Evolutionary conservation across 2,113 vertebrate species (phyloP).

Genomic region (Tenrec ecaudatus): DNA sequence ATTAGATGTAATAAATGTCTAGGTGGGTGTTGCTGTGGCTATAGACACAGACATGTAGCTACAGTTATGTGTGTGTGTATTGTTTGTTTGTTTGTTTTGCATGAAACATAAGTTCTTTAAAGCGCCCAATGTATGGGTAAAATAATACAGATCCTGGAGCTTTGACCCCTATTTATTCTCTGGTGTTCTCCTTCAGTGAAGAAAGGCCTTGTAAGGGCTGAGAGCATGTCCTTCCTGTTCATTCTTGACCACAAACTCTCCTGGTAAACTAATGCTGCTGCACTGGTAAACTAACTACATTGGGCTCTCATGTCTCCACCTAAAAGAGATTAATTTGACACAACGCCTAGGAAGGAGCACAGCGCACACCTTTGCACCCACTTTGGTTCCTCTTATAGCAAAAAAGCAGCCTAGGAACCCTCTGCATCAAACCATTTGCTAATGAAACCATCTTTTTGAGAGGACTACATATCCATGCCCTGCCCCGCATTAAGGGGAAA

Average conservation of each 20-base stretch:
- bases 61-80: background rate
- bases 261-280: background rate
- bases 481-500: background rate
- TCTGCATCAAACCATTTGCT: background rate
- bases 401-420: background rate
- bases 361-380: background rate
- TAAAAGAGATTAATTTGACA: slow-evolving; percentile 1
- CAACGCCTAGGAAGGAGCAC: slow-evolving; percentile 15
- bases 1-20: background rate
- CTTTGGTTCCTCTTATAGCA: background rate
- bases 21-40: background rate
- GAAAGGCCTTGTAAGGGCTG: background rate
- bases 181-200: background rate
- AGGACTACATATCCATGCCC: background rate
- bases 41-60: background rate
- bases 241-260: background rate
- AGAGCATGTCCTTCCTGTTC: background rate
- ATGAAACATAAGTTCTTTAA: background rate
- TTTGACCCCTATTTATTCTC: background rate
- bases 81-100: background rate
- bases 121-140: background rate
- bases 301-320: background rate
- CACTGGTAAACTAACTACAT: background rate
- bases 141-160: background rate
- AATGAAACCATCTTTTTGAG: background rate